These are phyloP conservation scores for Seriola aureovittata DNA, from an alignment of 2,113 vertebrate genomes.

Conservation along the genomic window DNA sequence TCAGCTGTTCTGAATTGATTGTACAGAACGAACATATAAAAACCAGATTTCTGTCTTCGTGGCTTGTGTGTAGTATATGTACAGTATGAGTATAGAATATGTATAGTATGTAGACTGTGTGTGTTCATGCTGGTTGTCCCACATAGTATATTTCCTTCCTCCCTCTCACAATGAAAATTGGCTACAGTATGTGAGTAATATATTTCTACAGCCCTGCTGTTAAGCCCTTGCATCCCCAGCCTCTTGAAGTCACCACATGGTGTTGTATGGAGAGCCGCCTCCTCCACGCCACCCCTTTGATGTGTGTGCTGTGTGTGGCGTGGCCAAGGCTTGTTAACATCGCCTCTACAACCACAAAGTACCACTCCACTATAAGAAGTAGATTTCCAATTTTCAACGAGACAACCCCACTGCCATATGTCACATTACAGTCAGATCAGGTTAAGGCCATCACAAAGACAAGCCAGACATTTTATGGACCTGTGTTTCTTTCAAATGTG, in stretches of 20 bases:
- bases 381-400: background rate
- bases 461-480: too few relatives aligned
- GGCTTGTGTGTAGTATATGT: background rate
- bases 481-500: too few relatives aligned
- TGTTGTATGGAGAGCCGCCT: conserved; percentile 34
- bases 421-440: too few relatives aligned
- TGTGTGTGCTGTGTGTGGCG: conserved; percentile 53
- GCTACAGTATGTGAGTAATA: conserved; percentile 39
- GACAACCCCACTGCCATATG: too few relatives aligned
- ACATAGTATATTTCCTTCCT: conserved; percentile 5
- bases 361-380: background rate
- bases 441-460: too few relatives aligned
- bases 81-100: background rate
- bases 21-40: background rate
- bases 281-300: conserved; percentile 40
- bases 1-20: background rate
- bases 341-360: conserved; percentile 45
- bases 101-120: background rate
- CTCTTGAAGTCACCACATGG: conserved; percentile 39
- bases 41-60: background rate
- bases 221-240: conserved; percentile 17
- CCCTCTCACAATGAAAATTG: background rate
- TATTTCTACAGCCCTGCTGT: conserved; percentile 46
- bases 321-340: conserved; percentile 61
- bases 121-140: background rate